Evolutionary conservation across 2,888 invertebrate genomes (phyloP).

Genomic region (Cosmorhoe ocellata): DNA sequence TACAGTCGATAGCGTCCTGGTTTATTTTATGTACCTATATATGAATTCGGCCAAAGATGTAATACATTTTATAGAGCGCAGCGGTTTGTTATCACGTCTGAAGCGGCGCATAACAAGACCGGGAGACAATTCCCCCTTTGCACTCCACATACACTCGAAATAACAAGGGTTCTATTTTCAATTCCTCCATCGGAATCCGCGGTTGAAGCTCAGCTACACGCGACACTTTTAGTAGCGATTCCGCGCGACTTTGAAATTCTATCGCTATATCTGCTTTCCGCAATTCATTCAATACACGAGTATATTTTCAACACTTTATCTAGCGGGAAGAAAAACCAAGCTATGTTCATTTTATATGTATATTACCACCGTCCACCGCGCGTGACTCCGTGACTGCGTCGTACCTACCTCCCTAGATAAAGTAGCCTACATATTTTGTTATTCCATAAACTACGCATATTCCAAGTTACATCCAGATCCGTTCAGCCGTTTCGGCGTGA

Average conservation of each 20-base stretch:
- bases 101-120: constrained; percentile 72
- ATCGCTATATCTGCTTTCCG: not conserved
- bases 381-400: too few species aligned
- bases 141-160: constrained; percentile 74
- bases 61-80: constrained; percentile 30
- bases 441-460: too few species aligned
- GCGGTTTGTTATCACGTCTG: constrained; percentile 76
- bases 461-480: too few species aligned
- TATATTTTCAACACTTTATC: constrained; percentile 1
- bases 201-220: constrained; percentile 41
- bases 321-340: too few species aligned
- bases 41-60: constrained; percentile 19
- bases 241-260: not conserved
- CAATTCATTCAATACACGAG: not conserved
- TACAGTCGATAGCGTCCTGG: not conserved
- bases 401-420: too few species aligned
- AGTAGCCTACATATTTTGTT: too few species aligned
- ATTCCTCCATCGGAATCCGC: constrained; percentile 66
- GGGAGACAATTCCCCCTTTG: constrained; percentile 74
- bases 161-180: constrained; percentile 81
- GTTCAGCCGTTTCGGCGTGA: too few species aligned
- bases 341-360: too few species aligned
- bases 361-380: too few species aligned
- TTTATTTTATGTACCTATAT: too few species aligned
- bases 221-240: constrained; percentile 11